A percentile compares a stretch with the other conserved stretches of the same genome.
Evolutionary conservation across 2,888 invertebrate genomes (phyloP).

Genomic region (Caenorhabditis zanzibari): DNA sequence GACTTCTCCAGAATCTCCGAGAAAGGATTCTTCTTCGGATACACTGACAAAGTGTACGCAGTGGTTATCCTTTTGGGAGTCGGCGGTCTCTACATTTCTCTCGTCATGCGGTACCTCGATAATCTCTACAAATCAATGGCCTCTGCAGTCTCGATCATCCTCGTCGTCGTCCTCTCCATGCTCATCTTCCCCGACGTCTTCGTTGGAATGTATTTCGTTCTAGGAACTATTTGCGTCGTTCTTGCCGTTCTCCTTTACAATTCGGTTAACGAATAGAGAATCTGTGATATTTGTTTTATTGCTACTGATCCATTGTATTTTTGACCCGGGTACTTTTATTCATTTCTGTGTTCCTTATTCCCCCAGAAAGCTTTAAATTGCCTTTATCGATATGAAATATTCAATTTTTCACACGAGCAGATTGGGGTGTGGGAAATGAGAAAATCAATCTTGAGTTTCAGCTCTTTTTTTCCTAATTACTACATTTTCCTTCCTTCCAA

Average conservation of each 20-base stretch:
- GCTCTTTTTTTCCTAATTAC: background rate
- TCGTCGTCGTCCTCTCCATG: conserved; percentile 80
- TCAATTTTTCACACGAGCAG: too few relatives aligned
- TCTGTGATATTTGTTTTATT: conserved; percentile 8
- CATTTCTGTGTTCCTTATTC: conserved; percentile 26
- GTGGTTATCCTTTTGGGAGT: conserved; percentile 78
- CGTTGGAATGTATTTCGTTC: conserved; percentile 80
- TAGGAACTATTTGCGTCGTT: conserved; percentile 82
- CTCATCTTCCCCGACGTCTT: conserved; percentile 77
- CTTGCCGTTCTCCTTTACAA: conserved; percentile 83
- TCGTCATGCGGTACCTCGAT: conserved; percentile 84
- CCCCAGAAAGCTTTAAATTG: conserved; percentile 24
- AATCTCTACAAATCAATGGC: conserved; percentile 84
- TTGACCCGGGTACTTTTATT: background rate
- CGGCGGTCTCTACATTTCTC: conserved; percentile 83
- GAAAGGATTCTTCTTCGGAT: conserved; percentile 83
- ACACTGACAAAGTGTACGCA: conserved; percentile 78
- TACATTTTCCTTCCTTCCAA: too few relatives aligned
- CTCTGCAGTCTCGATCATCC: conserved; percentile 82
- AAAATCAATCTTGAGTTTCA: background rate
- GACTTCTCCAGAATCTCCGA: conserved; percentile 75
- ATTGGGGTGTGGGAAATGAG: too few relatives aligned
- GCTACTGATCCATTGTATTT: background rate
- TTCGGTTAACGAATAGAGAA: conserved; percentile 78
- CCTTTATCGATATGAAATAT: background rate